These are phyloP conservation scores for Alcis repandata DNA, from an alignment of 2,888 invertebrate genomes.

Conservation along the genomic window DNA sequence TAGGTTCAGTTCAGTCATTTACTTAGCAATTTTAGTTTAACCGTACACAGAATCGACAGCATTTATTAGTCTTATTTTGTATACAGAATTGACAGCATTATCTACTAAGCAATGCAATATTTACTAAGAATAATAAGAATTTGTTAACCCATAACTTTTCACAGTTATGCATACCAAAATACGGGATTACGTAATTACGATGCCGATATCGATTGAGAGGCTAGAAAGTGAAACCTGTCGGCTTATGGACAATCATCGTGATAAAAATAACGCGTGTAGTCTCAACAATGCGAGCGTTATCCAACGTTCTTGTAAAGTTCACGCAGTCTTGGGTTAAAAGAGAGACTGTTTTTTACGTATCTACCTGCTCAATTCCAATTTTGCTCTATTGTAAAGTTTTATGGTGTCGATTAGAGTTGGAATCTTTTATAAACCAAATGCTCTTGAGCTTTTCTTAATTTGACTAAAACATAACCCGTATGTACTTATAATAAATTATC, in stretches of 20 bases:
- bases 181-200: constrained; percentile 21
- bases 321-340: too few species aligned
- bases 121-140: not conserved
- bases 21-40: not conserved
- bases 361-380: too few species aligned
- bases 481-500: too few species aligned
- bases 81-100: not conserved
- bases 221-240: constrained; percentile 27
- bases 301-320: constrained; percentile 3
- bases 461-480: too few species aligned
- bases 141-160: constrained; percentile 6
- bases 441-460: too few species aligned
- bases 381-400: too few species aligned
- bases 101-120: too few species aligned
- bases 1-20: too few species aligned
- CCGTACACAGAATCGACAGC: not conserved
- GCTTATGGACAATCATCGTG: constrained; percentile 21
- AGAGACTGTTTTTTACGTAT: too few species aligned
- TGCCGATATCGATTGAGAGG: constrained; percentile 16
- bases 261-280: constrained; percentile 2
- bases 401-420: too few species aligned
- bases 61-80: too few species aligned
- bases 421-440: too few species aligned
- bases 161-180: constrained; percentile 10
- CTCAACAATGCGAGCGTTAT: constrained; percentile 14